Percentiles rank a stretch among this genome's conserved stretches.
Conservation (phyloP, 2,797 vertebrate genomes). For the Pteropus rufus region DNA sequence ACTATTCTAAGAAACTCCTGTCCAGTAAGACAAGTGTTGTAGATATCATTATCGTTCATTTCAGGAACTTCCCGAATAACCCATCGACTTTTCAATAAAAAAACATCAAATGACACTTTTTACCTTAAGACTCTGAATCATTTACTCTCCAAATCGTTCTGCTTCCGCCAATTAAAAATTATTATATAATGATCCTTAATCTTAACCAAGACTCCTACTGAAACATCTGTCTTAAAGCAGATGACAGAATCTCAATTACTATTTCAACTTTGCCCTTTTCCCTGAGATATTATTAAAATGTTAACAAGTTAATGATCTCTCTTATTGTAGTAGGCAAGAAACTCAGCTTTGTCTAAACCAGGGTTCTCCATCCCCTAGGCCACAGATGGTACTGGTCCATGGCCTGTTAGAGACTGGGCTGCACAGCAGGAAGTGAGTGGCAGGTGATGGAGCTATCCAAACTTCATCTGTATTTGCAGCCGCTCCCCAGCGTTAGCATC, state of each 20-base stretch:
- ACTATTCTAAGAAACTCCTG: not conserved
- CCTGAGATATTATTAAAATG: not conserved
- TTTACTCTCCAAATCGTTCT: not conserved
- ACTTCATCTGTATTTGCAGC: too few species aligned
- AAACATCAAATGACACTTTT: not conserved
- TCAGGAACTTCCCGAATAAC: not conserved
- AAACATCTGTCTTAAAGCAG: not conserved
- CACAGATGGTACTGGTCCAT: too few species aligned
- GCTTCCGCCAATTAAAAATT: not conserved
- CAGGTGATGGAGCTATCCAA: too few species aligned
- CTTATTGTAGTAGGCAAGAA: not conserved
- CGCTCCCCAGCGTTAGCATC: too few species aligned
- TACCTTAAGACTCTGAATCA: not conserved
- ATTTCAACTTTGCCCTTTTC: not conserved
- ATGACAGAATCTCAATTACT: not conserved
- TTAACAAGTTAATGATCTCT: not conserved
- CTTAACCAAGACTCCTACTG: not conserved
- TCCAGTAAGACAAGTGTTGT: not conserved
- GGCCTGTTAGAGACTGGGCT: too few species aligned
- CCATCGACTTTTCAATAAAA: not conserved
- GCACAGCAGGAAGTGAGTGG: too few species aligned
- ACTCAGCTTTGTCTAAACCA: not conserved
- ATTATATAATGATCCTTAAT: not conserved
- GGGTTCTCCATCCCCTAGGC: too few species aligned
- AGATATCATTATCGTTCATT: not conserved